Conservation (phyloP, 1,140 invertebrate species). For the Sycobia sp. region DNA sequence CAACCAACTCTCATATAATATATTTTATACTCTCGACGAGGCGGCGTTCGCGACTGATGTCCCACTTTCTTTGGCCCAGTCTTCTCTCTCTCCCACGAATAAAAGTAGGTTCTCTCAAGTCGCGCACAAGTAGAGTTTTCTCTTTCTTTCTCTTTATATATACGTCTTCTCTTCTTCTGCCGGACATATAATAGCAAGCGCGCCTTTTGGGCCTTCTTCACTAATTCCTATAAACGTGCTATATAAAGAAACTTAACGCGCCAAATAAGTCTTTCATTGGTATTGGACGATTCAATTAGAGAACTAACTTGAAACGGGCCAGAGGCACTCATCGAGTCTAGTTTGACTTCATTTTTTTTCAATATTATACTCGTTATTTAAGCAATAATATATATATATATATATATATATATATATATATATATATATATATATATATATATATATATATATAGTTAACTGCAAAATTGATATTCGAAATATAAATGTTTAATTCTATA, state of each 20-base stretch:
- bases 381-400: too few relatives aligned
- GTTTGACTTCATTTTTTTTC: too few relatives aligned
- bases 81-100: constrained; percentile 24
- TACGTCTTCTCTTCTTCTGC: constrained; percentile 2
- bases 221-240: not conserved
- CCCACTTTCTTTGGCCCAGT: constrained; percentile 49
- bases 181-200: too few relatives aligned
- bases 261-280: not conserved
- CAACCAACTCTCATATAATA: not conserved
- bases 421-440: too few relatives aligned
- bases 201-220: not conserved
- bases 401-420: too few relatives aligned
- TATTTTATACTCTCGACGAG: not conserved
- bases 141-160: constrained; percentile 16
- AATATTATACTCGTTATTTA: too few relatives aligned
- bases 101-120: constrained; percentile 30
- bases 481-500: too few relatives aligned
- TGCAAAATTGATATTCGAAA: too few relatives aligned
- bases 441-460: too few relatives aligned
- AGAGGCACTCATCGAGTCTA: too few relatives aligned
- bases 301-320: too few relatives aligned
- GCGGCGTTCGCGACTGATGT: constrained; percentile 20
- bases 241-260: not conserved
- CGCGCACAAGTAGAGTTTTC: constrained; percentile 3
- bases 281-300: too few relatives aligned